Base-by-base conservation (phyloP, 2,797 vertebrate genomes). In the Pipistrellus nathusii region DNA sequence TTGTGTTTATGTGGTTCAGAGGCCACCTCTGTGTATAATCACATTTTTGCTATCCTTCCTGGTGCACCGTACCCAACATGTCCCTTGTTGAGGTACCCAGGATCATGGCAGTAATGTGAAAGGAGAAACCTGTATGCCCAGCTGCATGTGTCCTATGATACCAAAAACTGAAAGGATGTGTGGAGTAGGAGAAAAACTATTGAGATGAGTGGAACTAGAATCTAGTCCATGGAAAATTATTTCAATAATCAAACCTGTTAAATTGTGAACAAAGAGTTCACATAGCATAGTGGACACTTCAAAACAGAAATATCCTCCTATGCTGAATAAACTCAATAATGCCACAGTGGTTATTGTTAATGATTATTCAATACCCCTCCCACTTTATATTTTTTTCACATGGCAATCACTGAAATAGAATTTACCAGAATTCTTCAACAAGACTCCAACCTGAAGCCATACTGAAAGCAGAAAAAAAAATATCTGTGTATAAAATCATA, bases 311-410 rank as follows among this genome's bases (percentile, higher is more conserved):
- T 69, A 2, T 32, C 5, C 38, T 53, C 15, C 38, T 73, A 8
- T 27, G 66, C 69, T 44, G 64, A 78, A 83, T 21, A 77, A 85
- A 55, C 32, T 82, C 14, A 72, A 9, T 62, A 78, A 94, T 48
- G 6, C 9, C 68, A 64, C 57, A 90, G 38, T 46, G 78, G 38
- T 30, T 66, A 57, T 30, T 64, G 72, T 44, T 30, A 32, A 17
- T 81, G 32, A 51, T 15, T 15, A 62, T 69, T 77, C 93, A 83
- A 35, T 12, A 38, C 25, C n/a, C 2, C 7, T 27, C 14, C n/a
- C 17, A 23, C 51, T 55, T 90, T 41, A 35, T 35, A 14, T 48
- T 8, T 62, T 81, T 89, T 95, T 77, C 86, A 94, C 85, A 72
- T 32, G 15, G 13, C 44, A 81, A 66, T 76, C 30, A 59, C 30